Evolutionary conservation across 2,797 vertebrate genomes (phyloP), one percentile per base, ranked within the genome.

Genomic region (Chaetodon trifasciatus): DNA sequence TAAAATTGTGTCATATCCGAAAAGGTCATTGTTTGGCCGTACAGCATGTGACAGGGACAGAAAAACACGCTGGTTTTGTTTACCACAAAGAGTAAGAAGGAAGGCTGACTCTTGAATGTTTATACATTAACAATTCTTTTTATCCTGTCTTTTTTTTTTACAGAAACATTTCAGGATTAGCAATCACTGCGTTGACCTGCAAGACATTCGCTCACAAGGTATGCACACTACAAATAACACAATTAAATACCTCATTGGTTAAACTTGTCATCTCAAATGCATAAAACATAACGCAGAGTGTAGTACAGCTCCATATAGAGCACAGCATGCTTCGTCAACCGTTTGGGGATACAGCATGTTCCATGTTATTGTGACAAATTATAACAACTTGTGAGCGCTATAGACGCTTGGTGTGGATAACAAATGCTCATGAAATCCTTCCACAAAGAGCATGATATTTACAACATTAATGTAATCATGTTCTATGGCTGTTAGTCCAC

Each of bases 21-120:
- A 90, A 92, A 95, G 92, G 92, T 92, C 90, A 91, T 89, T 92
- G 88, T 91, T 88, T 89, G 78, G 83, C 74, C 24, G 80, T 60
- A 4, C 15, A 53, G 60, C 44, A 11, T 66, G 17, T 52, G 70
- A 50, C 28, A 13, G 66, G 12, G 52, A 60, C n/a, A 46, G 72
- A 73, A 63, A 81, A 83, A 74, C 77, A 76, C 55, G 32, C 58
- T 15, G 17, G 64, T 62, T 85, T 74, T 86, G 67, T 84, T 86
- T 78, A 66, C 58, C 23, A 61, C 47, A 16, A 37, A 15, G 52
- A 60, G 13, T 71, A 12, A 44, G 23, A 58, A 65, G 23, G 19
- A 53, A 32, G n/a, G 6, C 64, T 60, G 37, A 60, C 40, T 52
- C n/a, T 46, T 84, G 6, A 39, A 42, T 74, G 15, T 56, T 58